Evolutionary conservation across 2,113 vertebrate genomes (phyloP).

Genomic region (Hippocampus guttulatus): DNA sequence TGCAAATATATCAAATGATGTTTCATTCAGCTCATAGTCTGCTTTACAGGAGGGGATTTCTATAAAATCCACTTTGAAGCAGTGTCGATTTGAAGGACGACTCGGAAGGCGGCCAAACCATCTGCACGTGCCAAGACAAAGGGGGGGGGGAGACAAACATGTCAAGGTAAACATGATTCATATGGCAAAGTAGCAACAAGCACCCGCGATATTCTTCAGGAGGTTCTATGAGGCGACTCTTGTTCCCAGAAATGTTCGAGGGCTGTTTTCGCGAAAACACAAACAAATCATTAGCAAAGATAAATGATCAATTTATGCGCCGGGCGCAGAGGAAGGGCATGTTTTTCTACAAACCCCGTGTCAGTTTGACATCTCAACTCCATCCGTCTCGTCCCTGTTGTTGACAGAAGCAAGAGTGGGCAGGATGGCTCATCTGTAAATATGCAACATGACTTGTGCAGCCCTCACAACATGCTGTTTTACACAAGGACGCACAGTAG

Average conservation of each 20-base stretch:
- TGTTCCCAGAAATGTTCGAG: constrained; percentile 33
- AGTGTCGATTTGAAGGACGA: too few relatives aligned
- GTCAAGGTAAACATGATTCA: constrained; percentile 10
- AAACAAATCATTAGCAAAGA: constrained; percentile 39
- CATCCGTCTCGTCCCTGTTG: constrained; percentile 23
- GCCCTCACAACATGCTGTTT: background rate
- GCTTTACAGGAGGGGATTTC: too few relatives aligned
- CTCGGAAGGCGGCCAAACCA: constrained; percentile 85
- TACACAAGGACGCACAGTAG: background rate
- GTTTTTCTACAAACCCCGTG: constrained; percentile 44
- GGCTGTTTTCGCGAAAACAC: constrained; percentile 17
- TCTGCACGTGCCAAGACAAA: constrained; percentile 63
- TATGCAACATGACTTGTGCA: constrained; percentile 19
- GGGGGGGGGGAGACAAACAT: constrained; percentile 1
- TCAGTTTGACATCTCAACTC: constrained; percentile 56
- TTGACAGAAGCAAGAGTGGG: constrained; percentile 31
- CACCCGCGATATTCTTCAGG: background rate
- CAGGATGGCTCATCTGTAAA: constrained; percentile 17
- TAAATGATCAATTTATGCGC: constrained; percentile 45
- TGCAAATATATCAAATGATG: too few relatives aligned
- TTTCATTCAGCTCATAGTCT: too few relatives aligned
- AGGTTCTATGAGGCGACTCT: background rate
- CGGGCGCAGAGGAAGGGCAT: constrained; percentile 29
- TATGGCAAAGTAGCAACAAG: background rate
- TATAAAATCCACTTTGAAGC: too few relatives aligned